Base-by-base conservation (phyloP, 2,113 vertebrate genomes). In the Forbesichthys agassizii region DNA sequence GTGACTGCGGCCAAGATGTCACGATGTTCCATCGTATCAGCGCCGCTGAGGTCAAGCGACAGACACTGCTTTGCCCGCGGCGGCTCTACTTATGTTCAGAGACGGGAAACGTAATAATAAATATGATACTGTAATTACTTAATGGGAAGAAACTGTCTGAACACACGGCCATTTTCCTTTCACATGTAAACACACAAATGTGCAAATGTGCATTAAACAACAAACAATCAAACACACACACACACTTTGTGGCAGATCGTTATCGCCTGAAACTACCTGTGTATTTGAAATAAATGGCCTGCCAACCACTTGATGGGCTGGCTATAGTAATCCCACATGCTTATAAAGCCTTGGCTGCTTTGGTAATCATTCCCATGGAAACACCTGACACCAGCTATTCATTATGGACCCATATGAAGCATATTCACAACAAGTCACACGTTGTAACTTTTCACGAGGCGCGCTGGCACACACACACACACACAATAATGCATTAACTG, bases 331-430 rank as follows among this genome's bases (percentile, higher is more conserved):
- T 89, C 88, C 82, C 83, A 79, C 89, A 89, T 87, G 88, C 90
- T 87, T 85, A 77, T 80, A 83, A 71, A 75, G 84, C 88, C 88
- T 84, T 42, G 79, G 83, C 86, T 86, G 85, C 88, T 88, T 86
- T 88, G 87, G 86, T 89, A 88, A 90, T 91, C 90, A 89, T 91
- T 88, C 79, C 88, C 88, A 88, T 90, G 88, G 90, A 86, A 91
- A 91, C 90, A 87, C 80, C 88, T 89, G 90, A 91, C 88, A 91
- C 81, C 76, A 81, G 87, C 88, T 87, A 91, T 91, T 91, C 88
- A 91, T 91, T 88, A 89, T 66, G 67, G 79, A 42, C 78, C 84
- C 80, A 54, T 91, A 88, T 88, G 83, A 87, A 47, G 72, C 85
- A 84, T 85, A 82, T 83, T 88, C 86, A 80, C 86, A 81, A 84